Conservation (phyloP, 2,888 invertebrate genomes). For the Augiades crinisus region DNA sequence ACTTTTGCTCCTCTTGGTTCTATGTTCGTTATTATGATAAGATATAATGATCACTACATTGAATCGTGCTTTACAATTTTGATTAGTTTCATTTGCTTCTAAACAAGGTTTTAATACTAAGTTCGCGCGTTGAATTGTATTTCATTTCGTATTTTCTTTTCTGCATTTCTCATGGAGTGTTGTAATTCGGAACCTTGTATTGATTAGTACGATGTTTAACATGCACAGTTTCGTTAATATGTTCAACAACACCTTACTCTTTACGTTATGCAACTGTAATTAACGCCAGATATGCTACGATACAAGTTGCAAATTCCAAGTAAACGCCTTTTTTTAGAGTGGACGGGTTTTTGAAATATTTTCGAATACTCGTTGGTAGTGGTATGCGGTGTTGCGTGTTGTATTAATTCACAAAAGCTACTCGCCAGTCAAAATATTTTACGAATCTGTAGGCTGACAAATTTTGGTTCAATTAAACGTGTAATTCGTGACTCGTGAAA, state of each 20-base stretch:
- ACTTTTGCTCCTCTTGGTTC: background rate
- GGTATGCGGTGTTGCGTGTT: slow-evolving; percentile 1
- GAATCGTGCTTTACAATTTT: no score
- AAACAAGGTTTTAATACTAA: no score
- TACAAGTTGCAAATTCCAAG: slow-evolving; percentile 4
- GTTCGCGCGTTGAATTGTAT: no score
- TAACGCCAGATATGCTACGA: slow-evolving; percentile 33
- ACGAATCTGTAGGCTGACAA: no score
- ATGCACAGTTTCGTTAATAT: slow-evolving; percentile 52
- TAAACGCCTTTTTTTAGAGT: background rate
- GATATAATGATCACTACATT: slow-evolving; percentile 43
- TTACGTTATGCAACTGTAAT: slow-evolving; percentile 52
- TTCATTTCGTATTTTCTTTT: slow-evolving; percentile 37
- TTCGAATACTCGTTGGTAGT: slow-evolving; percentile 1
- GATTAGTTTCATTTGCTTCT: no score
- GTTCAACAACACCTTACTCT: slow-evolving; percentile 49
- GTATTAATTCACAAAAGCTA: background rate
- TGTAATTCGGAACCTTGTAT: slow-evolving; percentile 68
- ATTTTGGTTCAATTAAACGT: no score
- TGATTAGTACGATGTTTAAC: slow-evolving; percentile 66
- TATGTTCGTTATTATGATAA: background rate
- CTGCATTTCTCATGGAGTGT: slow-evolving; percentile 59
- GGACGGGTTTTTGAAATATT: slow-evolving; percentile 3
- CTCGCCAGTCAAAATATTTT: slow-evolving; percentile 4
- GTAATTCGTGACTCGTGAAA: slow-evolving; percentile 1